A percentile compares a stretch with the other conserved stretches of the same genome.
phyloP scores from a whole-genome alignment of 2,113 vertebrate species.

The Tyrannus savana region DNA sequence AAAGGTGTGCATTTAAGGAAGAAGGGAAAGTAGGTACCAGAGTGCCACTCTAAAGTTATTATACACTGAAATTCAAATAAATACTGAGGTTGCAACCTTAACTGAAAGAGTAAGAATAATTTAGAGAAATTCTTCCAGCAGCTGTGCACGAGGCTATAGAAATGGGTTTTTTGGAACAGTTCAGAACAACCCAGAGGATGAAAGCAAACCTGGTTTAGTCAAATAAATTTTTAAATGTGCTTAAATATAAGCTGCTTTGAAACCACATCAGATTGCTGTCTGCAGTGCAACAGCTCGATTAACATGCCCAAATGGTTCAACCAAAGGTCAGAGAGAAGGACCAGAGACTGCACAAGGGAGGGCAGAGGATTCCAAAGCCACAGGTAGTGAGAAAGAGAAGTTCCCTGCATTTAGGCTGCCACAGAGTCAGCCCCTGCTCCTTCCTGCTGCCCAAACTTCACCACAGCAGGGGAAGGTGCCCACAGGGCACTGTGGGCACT shows the following conservation, averaged over 20 bases:
- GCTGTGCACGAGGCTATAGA: neutral
- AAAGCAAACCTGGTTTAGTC: neutral
- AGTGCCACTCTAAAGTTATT: neutral
- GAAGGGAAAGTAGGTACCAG: neutral
- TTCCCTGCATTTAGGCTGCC: neutral
- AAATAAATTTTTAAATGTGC: neutral
- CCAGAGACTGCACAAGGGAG: neutral
- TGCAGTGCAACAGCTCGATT: neutral
- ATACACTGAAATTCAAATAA: neutral
- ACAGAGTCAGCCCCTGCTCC: accelerated
- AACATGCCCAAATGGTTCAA: neutral
- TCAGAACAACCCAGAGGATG: neutral
- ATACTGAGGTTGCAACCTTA: neutral
- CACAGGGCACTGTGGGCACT: accelerated
- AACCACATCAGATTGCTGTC: neutral
- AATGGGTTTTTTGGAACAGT: neutral
- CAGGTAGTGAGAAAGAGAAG: neutral
- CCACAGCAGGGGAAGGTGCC: neutral
- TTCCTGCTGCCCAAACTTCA: neutral
- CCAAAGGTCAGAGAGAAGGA: constrained; percentile 13
- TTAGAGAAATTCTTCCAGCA: neutral
- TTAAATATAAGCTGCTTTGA: neutral
- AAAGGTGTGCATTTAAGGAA: neutral
- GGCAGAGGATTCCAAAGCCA: neutral
- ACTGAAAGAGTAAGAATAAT: neutral